These are phyloP conservation scores for Malacoctenus gilli DNA, from an alignment of 2,797 vertebrate genomes.

Conservation along the genomic window DNA sequence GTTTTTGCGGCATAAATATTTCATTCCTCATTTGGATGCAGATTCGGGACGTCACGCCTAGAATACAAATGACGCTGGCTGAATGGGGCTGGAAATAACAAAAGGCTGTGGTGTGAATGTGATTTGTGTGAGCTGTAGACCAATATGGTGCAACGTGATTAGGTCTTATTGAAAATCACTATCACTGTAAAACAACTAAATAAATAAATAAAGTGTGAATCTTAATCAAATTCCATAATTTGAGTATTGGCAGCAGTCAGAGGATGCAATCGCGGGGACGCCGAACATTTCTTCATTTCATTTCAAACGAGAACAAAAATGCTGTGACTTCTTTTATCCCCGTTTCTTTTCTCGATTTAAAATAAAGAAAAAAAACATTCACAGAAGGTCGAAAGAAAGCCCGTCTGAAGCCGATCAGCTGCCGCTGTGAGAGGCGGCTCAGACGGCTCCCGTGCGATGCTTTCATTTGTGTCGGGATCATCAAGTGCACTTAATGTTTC, in stretches of 20 bases:
- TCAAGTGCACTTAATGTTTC: background rate
- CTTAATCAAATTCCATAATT: conserved; percentile 30
- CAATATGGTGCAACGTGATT: conserved; percentile 52
- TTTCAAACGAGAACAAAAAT: background rate
- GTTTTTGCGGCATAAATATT: conserved; percentile 82
- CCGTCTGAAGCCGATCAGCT: background rate
- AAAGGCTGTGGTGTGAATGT: conserved; percentile 46
- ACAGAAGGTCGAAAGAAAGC: background rate
- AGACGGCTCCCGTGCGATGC: background rate
- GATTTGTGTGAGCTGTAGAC: conserved; percentile 60
- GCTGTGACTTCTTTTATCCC: background rate
- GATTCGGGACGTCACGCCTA: conserved; percentile 62
- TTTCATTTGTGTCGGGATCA: background rate
- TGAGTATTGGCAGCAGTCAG: conserved; percentile 9
- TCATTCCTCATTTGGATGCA: conserved; percentile 82
- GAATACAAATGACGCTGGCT: conserved; percentile 77
- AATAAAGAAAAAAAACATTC: background rate
- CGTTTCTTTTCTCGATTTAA: background rate
- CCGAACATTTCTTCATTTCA: background rate
- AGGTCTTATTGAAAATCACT: conserved; percentile 52
- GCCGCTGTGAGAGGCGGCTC: background rate
- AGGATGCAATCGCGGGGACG: conserved; percentile 1
- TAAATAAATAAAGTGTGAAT: conserved; percentile 37
- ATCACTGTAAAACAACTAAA: conserved; percentile 42
- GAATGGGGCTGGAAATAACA: conserved; percentile 41